Base-by-base conservation (phyloP, 2,888 invertebrate species). In the Ichneumoninae sp. region DNA sequence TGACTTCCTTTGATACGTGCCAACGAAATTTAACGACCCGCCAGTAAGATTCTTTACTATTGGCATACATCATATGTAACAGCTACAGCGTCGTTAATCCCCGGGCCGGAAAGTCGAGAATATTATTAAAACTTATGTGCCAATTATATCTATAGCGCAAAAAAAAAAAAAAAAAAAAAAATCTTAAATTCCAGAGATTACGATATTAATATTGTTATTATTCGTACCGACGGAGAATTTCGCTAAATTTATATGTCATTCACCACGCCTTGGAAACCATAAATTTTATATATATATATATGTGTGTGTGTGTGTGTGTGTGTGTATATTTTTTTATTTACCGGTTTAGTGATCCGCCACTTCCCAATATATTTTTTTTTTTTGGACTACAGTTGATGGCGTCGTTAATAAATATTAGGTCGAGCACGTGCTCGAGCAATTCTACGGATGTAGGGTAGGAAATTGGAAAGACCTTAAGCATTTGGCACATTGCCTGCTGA, bases 221-320 rank as follows among this genome's bases (percentile, higher is more conserved):
- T 60, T 60, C 26, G 3, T 19, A 26, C 57, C 13, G 3, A 54
- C 57, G 3, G 69, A 26, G 44, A 4, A 60, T 33, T 69, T 68
- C 71, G 40, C 52, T 71, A 71, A 63, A 71, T 71, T 63, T 40
- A 63, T 52, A 36, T 70, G 50, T 54, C 40, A 79, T 40, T 71
- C 40, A 63, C 36, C 40, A 71, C 47, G 50, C 70, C 70, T 70
- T 22, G 70, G 19, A 52, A 79, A 52, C 30, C 30, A n/a, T n/a
- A 36, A 63, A 63, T 33, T 33, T 0, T 33, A 33, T 7, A 33
- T 33, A 5, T 33, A 5, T 33, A 5, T 4, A 1, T 33, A 0
- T 26, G 26, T 26, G 26, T 26, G 26, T 26, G 26, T 3, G 33
- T 33, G 33, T 33, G 33, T 33, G 33, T 4, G 6, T 33, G 3